Percentiles rank a stretch among this genome's conserved stretches.
Evolutionary conservation across 2,797 vertebrate species (phyloP).

Genomic region (Sphaeramia orbicularis): DNA sequence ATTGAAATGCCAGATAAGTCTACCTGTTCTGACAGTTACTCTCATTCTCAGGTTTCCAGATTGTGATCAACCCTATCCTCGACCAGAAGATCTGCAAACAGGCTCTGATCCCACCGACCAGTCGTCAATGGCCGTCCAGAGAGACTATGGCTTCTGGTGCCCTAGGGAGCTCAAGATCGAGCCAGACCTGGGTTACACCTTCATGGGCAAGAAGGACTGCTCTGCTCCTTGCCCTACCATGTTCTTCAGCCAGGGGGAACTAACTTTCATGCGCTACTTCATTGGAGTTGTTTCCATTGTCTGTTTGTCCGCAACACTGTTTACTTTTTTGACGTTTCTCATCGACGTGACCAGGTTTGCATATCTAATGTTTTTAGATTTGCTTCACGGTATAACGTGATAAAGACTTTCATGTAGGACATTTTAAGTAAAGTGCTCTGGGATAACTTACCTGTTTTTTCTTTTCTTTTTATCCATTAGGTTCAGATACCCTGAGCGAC

Average conservation of each 20-base stretch:
- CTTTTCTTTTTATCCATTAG: conserved; percentile 41
- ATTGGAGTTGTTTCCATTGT: conserved; percentile 96
- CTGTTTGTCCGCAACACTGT: conserved; percentile 95
- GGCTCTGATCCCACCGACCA: conserved; percentile 85
- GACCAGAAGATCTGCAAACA: conserved; percentile 88
- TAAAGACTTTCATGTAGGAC: too few species aligned
- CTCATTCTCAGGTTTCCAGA: conserved; percentile 89
- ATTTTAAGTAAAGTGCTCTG: too few species aligned
- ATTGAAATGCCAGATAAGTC: too few species aligned
- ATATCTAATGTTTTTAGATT: too few species aligned
- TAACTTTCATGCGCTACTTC: conserved; percentile 94
- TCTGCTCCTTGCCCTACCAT: conserved; percentile 97
- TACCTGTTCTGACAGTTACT: too few species aligned
- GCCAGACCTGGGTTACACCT: conserved; percentile 93
- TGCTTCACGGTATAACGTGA: too few species aligned
- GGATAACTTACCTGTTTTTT: too few species aligned
- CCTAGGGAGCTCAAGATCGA: conserved; percentile 94
- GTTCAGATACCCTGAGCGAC: conserved; percentile 96
- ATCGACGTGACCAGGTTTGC: conserved; percentile 86
- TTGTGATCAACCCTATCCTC: conserved; percentile 93
- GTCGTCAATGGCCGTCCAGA: conserved; percentile 87
- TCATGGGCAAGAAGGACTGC: conserved; percentile 93
- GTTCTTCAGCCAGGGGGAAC: conserved; percentile 94
- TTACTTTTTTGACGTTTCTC: conserved; percentile 97
- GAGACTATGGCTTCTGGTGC: conserved; percentile 97